Base-by-base conservation (phyloP, 1,140 invertebrate species). In the Drosophila subpulchrella region DNA sequence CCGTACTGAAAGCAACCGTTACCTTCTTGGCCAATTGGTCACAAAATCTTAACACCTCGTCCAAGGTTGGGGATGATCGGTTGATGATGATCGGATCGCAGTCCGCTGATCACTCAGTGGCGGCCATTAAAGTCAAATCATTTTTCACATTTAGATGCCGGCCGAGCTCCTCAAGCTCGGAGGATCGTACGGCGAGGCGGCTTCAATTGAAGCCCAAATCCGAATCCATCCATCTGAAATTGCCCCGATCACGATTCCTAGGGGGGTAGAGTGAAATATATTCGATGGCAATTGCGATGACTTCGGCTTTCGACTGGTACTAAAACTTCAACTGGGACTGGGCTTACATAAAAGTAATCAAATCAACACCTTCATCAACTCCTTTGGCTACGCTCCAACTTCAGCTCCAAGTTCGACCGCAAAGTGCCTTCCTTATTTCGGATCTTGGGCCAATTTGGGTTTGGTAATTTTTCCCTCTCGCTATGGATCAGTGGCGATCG, bases 51-150 rank as follows among this genome's bases (percentile, higher is more conserved):
- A 88, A 89, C 84, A 88, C 84, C 84, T 88, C 71, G 44, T 55
- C 57, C 63, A 83, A 79, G 70, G 71, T 41, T 83, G 62, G 54
- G 39, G 42, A 54, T 55, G 39, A 63, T 42, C 47, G 20, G 75
- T 48, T 74, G 47, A 42, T 65, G 68, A 59, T 51, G 66, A 76
- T 54, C 61, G 41, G 30, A 30, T 48, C 67, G 51, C 67, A 39
- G 51, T 30, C 15, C 36, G 51, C 51, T 76, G 80, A 83, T 90
- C 85, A 78, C 63, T 89, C 90, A 78, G 90, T 91, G 90, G 90
- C 90, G 76, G 60, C 84, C 83, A 91, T 91, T 91, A 91, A 91
- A 91, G 90, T 91, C 86, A 91, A 91, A 91, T 91, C 86, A 91
- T 91, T 91, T 91, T 91, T 90, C 90, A 91, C 90, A 91, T 91